These are phyloP conservation scores for Pteronura brasiliensis DNA, from an alignment of 2,113 vertebrate species.

Conservation along the genomic window DNA sequence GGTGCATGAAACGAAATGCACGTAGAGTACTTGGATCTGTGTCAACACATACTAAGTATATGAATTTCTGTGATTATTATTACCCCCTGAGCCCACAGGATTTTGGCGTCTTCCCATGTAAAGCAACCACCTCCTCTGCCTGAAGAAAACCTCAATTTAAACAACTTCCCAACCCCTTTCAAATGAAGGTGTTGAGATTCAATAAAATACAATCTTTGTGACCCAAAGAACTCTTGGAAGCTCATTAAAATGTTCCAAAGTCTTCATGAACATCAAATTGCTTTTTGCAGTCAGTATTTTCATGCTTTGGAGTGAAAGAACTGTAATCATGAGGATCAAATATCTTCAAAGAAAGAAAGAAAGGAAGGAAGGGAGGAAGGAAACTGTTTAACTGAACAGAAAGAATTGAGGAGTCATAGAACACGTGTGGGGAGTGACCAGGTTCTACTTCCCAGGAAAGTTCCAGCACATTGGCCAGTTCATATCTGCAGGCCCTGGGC, in stretches of 20 bases:
- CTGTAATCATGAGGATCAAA: background rate
- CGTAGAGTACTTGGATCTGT: background rate
- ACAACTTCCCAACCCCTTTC: background rate
- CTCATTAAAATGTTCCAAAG: conserved; percentile 19
- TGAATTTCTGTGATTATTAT: background rate
- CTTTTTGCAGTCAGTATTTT: conserved; percentile 14
- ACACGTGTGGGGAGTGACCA: background rate
- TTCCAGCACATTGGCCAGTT: background rate
- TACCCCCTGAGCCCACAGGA: background rate
- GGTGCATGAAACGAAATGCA: background rate
- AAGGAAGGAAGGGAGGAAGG: background rate
- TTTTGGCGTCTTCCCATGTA: background rate
- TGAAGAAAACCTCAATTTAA: background rate
- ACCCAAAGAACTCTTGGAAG: background rate
- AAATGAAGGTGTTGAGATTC: background rate
- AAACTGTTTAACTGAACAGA: background rate
- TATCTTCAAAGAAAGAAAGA: background rate
- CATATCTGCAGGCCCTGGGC: rapidly evolving
- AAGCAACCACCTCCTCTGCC: background rate
- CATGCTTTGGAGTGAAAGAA: background rate
- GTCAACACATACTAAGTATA: background rate
- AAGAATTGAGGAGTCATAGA: background rate
- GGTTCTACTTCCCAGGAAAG: background rate
- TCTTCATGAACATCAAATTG: conserved; percentile 27
- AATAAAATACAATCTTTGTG: background rate